Evolutionary conservation across 2,888 invertebrate species (phyloP).

Genomic region (Lissocephala sabroskyi): DNA sequence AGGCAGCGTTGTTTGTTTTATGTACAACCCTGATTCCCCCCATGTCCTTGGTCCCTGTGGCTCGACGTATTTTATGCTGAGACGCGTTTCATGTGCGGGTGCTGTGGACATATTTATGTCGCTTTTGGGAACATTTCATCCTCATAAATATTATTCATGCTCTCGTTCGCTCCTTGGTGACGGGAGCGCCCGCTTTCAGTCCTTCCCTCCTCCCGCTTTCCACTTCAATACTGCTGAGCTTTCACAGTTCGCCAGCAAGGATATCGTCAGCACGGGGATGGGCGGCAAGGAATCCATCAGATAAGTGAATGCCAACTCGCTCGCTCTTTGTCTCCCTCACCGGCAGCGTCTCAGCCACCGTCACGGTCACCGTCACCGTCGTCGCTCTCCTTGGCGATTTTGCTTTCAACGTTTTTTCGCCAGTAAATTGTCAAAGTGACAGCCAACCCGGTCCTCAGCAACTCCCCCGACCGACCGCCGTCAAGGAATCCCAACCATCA

Average conservation of each 20-base stretch:
- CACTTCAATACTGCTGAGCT: conserved; percentile 50
- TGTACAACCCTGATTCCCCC: conserved; percentile 19
- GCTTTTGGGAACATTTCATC: conserved; percentile 70
- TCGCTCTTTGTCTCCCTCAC: conserved; percentile 12
- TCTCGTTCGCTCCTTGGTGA: conserved; percentile 45
- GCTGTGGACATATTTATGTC: conserved; percentile 71
- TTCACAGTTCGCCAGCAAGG: conserved; percentile 52
- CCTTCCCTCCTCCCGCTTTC: conserved; percentile 4
- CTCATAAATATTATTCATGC: conserved; percentile 70
- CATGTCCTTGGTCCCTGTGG: not conserved
- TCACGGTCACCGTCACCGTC: no score
- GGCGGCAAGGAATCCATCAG: conserved; percentile 59
- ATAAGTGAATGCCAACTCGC: conserved; percentile 47
- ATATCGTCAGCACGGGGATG: conserved; percentile 49
- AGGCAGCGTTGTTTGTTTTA: no score
- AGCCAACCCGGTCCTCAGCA: conserved; percentile 29
- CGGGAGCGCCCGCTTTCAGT: conserved; percentile 7
- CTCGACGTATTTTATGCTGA: conserved; percentile 51
- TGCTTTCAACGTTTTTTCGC: conserved; percentile 30
- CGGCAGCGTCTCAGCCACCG: no score
- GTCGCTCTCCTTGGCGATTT: conserved; percentile 7
- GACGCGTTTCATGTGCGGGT: conserved; percentile 65
- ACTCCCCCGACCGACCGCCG: conserved; percentile 25
- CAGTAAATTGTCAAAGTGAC: conserved; percentile 69
- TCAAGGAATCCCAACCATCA: conserved; percentile 38